A percentile compares a stretch with the other conserved stretches of the same genome.
phyloP scores from a whole-genome alignment of 2,797 vertebrate genomes.

The Cygnus olor region DNA sequence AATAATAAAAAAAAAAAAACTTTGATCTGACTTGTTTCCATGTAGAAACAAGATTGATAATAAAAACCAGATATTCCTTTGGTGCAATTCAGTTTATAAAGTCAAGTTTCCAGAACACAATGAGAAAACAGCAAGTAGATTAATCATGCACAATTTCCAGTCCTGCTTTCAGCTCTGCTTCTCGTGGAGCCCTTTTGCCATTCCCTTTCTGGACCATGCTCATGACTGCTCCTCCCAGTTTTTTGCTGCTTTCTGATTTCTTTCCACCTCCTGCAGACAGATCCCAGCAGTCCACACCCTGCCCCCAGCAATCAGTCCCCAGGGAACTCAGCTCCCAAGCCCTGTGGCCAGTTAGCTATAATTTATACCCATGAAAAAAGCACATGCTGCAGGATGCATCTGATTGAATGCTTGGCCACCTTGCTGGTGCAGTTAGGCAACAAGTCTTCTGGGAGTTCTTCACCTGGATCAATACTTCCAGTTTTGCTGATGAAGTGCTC shows the following conservation, averaged over 20 bases:
- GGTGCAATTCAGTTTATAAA: background rate
- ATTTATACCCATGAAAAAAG: background rate
- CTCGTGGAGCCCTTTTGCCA: background rate
- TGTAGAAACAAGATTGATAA: slow-evolving; percentile 15
- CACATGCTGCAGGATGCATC: too few relatives aligned
- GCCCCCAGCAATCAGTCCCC: background rate
- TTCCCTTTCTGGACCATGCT: background rate
- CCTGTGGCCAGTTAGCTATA: background rate
- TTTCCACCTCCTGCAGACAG: background rate
- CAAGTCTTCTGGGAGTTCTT: background rate
- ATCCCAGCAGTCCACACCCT: background rate
- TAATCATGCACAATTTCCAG: background rate
- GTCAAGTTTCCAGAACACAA: background rate
- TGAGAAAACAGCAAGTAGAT: background rate
- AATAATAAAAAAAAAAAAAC: background rate
- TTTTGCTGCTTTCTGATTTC: background rate
- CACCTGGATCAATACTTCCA: background rate
- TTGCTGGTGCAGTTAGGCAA: background rate
- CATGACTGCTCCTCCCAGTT: background rate
- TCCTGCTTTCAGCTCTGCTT: background rate
- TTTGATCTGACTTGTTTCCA: slow-evolving; percentile 17
- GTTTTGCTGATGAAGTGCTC: background rate
- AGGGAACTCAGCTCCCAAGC: background rate
- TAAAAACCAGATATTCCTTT: slow-evolving; percentile 10
- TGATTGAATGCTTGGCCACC: background rate